phyloP scores from a whole-genome alignment of 2,113 vertebrate genomes.

The Paedocypris sp. region DNA sequence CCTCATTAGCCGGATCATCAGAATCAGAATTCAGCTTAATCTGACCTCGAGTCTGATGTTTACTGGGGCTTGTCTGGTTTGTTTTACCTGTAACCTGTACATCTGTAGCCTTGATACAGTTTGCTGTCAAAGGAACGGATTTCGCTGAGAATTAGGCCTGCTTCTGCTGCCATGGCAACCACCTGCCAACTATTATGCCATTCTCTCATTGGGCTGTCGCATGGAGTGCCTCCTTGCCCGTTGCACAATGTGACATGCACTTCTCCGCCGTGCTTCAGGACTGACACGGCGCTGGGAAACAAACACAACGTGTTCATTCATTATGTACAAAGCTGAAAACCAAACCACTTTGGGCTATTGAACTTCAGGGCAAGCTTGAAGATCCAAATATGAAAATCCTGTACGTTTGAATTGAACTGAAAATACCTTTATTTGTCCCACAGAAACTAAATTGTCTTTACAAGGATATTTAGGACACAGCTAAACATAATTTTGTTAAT shows the following conservation, averaged over 20 bases:
- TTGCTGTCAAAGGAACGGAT: constrained; percentile 66
- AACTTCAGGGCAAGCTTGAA: no score
- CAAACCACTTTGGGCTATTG: no score
- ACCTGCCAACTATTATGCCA: constrained; percentile 98
- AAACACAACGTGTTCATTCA: background rate
- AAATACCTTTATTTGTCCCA: no score
- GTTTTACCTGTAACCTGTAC: constrained; percentile 88
- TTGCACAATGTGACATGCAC: constrained; percentile 80
- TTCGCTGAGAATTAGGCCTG: constrained; percentile 70
- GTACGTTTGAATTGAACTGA: no score
- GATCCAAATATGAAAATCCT: no score
- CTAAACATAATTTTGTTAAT: no score
- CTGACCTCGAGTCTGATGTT: background rate
- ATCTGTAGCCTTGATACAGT: constrained; percentile 65
- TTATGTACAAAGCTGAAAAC: background rate
- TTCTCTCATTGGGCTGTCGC: constrained; percentile 73
- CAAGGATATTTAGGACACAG: no score
- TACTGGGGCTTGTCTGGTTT: background rate
- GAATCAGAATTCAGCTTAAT: background rate
- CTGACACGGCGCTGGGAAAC: constrained; percentile 64
- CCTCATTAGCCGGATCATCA: background rate
- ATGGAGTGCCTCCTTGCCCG: constrained; percentile 88
- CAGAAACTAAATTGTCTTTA: no score
- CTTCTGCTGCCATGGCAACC: constrained; percentile 78
- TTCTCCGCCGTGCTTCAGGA: constrained; percentile 73